phyloP scores from a whole-genome alignment of 2,113 vertebrate species.

The Sakesphorus luctuosus region DNA sequence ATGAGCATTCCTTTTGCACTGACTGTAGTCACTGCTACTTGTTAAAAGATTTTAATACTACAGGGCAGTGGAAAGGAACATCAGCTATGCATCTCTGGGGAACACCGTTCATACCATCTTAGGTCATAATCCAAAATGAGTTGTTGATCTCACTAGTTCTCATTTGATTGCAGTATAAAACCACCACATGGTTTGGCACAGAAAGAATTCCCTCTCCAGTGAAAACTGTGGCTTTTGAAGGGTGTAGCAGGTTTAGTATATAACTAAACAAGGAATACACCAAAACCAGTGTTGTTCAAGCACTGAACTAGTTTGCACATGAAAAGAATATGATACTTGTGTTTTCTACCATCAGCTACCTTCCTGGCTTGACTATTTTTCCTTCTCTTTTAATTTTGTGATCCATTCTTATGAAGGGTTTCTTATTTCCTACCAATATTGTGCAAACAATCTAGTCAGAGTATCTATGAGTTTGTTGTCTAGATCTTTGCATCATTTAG shows the following conservation, averaged over 20 bases:
- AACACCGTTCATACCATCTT: not conserved
- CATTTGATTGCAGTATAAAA: conserved; percentile 6
- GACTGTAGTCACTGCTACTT: not conserved
- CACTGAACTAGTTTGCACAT: not conserved
- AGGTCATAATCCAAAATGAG: conserved; percentile 30
- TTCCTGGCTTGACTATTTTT: not conserved
- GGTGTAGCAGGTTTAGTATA: not conserved
- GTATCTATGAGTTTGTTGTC: conserved; percentile 36
- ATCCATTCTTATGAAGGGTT: conserved; percentile 21
- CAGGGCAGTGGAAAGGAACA: not conserved
- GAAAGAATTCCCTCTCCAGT: not conserved
- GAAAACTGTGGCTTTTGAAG: not conserved
- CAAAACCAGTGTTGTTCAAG: not conserved
- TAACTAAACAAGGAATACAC: not conserved
- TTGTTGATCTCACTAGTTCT: conserved; percentile 8
- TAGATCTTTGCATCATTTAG: conserved; percentile 38
- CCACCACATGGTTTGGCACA: not conserved
- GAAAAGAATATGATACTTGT: not conserved
- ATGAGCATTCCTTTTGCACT: not conserved
- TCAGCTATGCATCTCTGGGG: not conserved
- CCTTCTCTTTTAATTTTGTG: not conserved
- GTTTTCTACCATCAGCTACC: not conserved
- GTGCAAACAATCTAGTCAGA: conserved; percentile 46
- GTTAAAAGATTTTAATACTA: not conserved
- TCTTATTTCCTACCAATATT: conserved; percentile 9